Conservation (phyloP, 1,140 invertebrate genomes). For the Lanistes nyassanus region DNA sequence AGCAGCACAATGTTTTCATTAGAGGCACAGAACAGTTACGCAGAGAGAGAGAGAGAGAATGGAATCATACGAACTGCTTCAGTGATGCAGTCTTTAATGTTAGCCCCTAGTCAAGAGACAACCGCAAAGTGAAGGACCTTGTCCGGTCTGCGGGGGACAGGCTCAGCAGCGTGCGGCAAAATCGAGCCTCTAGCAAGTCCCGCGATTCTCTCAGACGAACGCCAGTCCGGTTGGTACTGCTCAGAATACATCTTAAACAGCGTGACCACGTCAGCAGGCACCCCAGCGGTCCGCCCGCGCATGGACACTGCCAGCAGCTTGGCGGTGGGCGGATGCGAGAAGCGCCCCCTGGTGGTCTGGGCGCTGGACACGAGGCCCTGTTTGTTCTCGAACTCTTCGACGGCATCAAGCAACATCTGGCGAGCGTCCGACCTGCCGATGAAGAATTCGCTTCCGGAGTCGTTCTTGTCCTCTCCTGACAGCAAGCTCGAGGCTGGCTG, state of each 20-base stretch:
- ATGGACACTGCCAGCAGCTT: constrained; percentile 43
- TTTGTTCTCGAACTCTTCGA: constrained; percentile 41
- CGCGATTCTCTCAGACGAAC: background rate
- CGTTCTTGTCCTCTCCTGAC: constrained; percentile 26
- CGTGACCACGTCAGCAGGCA: constrained; percentile 46
- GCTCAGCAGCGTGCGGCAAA: too few relatives aligned
- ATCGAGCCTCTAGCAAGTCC: too few relatives aligned
- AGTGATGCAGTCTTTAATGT: too few relatives aligned
- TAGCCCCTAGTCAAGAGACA: too few relatives aligned
- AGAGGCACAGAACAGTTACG: too few relatives aligned
- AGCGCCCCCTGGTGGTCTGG: constrained; percentile 23
- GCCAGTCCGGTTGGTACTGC: constrained; percentile 57
- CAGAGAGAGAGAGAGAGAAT: too few relatives aligned
- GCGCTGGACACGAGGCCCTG: constrained; percentile 31
- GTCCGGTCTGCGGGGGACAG: too few relatives aligned
- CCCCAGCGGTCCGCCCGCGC: constrained; percentile 27
- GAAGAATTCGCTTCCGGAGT: constrained; percentile 42
- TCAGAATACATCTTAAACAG: constrained; percentile 58
- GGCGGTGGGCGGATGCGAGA: constrained; percentile 45
- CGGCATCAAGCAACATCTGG: constrained; percentile 48
- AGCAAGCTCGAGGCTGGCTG: constrained; percentile 7
- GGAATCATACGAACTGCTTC: too few relatives aligned
- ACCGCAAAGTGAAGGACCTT: too few relatives aligned
- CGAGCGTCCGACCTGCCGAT: constrained; percentile 51
- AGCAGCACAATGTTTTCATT: too few relatives aligned